Conservation (phyloP, 2,113 vertebrate species). For the Promerops cafer region DNA sequence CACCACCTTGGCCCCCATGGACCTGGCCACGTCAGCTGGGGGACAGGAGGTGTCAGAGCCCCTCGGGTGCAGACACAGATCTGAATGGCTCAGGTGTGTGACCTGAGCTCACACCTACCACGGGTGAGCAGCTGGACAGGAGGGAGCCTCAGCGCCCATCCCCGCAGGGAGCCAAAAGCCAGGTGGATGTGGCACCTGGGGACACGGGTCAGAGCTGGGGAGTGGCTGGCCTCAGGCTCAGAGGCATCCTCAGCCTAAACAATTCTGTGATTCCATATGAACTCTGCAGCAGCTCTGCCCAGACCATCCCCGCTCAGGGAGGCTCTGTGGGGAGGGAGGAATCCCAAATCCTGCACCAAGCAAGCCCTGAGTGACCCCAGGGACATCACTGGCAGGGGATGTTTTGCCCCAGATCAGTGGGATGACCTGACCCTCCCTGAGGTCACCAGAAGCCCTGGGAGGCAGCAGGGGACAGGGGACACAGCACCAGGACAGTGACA, state of each 20-base stretch:
- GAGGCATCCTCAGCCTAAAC: not conserved
- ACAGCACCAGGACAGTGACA: not conserved
- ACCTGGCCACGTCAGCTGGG: slow-evolving; percentile 86
- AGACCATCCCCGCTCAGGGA: fast-evolving
- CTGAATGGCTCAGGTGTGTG: fast-evolving
- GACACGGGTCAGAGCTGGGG: not conserved
- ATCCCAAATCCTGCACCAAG: not conserved
- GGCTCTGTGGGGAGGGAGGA: not conserved
- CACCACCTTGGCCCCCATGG: slow-evolving; percentile 90
- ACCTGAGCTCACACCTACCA: fast-evolving
- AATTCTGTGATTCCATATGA: not conserved
- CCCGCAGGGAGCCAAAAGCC: not conserved
- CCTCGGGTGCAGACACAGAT: fast-evolving
- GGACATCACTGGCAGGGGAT: not conserved
- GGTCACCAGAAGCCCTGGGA: not conserved
- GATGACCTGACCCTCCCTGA: not conserved
- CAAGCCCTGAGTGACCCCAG: fast-evolving
- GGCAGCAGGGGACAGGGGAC: not conserved
- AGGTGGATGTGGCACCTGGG: not conserved
- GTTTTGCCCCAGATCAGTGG: not conserved
- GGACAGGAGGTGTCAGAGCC: not conserved
- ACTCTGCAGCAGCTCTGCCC: not conserved
- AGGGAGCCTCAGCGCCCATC: not conserved
- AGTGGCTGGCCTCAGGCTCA: not conserved
- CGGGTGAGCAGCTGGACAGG: fast-evolving